A percentile compares a stretch with the other conserved stretches of the same genome.
phyloP scores from a whole-genome alignment of 2,113 vertebrate genomes.

The Chiloscyllium plagiosum region DNA sequence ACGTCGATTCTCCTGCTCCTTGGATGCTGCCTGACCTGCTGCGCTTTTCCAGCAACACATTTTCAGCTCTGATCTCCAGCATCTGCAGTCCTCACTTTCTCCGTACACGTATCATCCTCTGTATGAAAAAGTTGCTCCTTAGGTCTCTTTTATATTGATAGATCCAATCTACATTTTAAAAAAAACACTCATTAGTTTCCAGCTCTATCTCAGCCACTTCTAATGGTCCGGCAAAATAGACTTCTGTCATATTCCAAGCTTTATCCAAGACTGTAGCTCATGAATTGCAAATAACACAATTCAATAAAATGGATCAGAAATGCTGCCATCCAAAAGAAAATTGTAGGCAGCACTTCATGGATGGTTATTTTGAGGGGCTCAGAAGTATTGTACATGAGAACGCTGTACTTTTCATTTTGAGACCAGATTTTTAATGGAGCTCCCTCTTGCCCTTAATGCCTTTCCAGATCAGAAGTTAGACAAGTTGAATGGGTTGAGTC shows the following conservation, averaged over 20 bases:
- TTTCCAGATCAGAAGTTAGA: no score
- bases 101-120: no score
- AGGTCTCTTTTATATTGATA: neutral
- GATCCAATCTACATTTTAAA: neutral
- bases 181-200: neutral
- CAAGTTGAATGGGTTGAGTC: neutral
- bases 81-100: no score
- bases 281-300: neutral
- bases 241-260: neutral
- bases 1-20: no score
- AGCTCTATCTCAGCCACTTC: neutral
- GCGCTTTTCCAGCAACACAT: no score
- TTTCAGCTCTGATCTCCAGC: no score
- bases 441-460: neutral
- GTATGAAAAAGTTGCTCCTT: no score
- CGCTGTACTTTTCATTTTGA: neutral
- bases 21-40: no score
- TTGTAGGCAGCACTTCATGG: neutral
- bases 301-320: neutral
- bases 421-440: neutral
- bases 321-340: neutral
- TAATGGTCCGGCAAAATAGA: neutral
- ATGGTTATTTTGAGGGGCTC: neutral
- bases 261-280: neutral
- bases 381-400: neutral